Base-by-base conservation (phyloP, 64 coral and sea anemone species). In the Stichodactyla mertensii region DNA sequence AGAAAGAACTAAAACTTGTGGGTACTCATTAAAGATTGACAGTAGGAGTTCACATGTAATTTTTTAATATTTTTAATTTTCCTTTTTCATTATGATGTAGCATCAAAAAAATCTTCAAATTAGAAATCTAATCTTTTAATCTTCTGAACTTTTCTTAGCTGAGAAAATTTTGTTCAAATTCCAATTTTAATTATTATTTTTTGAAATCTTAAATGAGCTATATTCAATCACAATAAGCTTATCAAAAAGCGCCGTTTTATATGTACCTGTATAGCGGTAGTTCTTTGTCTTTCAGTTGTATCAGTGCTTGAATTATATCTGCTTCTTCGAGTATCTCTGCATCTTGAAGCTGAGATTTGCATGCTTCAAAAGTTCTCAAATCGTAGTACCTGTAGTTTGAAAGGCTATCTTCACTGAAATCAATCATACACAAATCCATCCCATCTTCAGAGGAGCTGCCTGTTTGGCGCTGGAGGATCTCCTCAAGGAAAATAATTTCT, bases 381-480 rank as follows among this genome's bases (percentile, higher is more conserved):
- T 86, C 51, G 10, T 16, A 71, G 62, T n/a, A 36, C 28, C 31
- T 51, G 52, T 18, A 86, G 10, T n/a, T 16, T 18, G 24, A 7
- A 27, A 70, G 11, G 11, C 57, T 86, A 22, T 64, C 58, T 7
- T 0, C 16, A 19, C 22, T 31, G 18, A 86, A 71, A 24, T 86
- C 64, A 9, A 86, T 71, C 15, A 10, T 53, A 26, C 85, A 86
- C 14, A 86, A 55, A 14, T 86, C 59, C 85, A 86, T 31, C 28
- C 28, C 28, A 31, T 31, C 28, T 6, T 86, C 45, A 10, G 60
- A 4, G 54, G 26, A 74, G 45, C 27, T 15, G 26, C 52, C 66
- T 23, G 86, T 77, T 52, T 85, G 82, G 27, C 4, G 27, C 18
- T 26, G 28, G 6, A 85, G 20, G 55, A 86, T 27, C 51, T 91